These are phyloP conservation scores for Agriotes lineatus DNA, from an alignment of 2,888 invertebrate genomes.

Conservation along the genomic window DNA sequence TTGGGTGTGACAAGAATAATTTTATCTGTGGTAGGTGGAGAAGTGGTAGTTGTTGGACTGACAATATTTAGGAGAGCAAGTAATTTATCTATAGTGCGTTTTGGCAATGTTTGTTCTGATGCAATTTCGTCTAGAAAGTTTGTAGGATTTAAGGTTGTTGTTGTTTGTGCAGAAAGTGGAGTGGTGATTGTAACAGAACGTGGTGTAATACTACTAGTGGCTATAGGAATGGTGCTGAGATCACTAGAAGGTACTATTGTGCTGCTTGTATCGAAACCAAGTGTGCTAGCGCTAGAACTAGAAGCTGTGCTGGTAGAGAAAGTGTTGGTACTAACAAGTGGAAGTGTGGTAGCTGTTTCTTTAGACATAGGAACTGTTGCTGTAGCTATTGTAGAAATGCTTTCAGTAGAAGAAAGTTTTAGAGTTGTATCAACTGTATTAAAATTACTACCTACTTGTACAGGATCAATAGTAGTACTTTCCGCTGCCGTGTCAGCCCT, in stretches of 20 bases:
- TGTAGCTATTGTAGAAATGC: slow-evolving; percentile 53
- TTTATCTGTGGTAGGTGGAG: slow-evolving; percentile 47
- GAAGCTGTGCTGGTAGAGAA: slow-evolving; percentile 55
- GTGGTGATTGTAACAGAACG: slow-evolving; percentile 32
- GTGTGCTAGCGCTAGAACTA: slow-evolving; percentile 28
- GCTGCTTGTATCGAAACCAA: slow-evolving; percentile 22
- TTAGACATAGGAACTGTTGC: slow-evolving; percentile 48
- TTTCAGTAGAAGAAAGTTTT: slow-evolving; percentile 29
- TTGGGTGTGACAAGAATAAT: slow-evolving; percentile 61
- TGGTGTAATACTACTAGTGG: slow-evolving; percentile 24
- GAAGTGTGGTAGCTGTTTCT: slow-evolving; percentile 8
- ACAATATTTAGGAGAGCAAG: slow-evolving; percentile 64
- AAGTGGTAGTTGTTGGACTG: slow-evolving; percentile 30
- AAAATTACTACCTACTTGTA: slow-evolving; percentile 62
- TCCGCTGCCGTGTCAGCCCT: slow-evolving; percentile 58
- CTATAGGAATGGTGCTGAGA: slow-evolving; percentile 35
- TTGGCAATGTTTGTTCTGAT: slow-evolving; percentile 59
- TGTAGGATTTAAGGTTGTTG: slow-evolving; percentile 52
- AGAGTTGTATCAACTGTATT: slow-evolving; percentile 55
- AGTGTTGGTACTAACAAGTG: slow-evolving; percentile 35
- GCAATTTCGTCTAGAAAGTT: slow-evolving; percentile 58
- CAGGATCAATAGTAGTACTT: slow-evolving; percentile 49
- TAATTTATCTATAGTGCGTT: slow-evolving; percentile 61
- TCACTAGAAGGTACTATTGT: slow-evolving; percentile 24
- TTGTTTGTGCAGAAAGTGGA: slow-evolving; percentile 40